Conservation (phyloP, 2,888 invertebrate genomes). For the Pyrocoelia pectoralis region DNA sequence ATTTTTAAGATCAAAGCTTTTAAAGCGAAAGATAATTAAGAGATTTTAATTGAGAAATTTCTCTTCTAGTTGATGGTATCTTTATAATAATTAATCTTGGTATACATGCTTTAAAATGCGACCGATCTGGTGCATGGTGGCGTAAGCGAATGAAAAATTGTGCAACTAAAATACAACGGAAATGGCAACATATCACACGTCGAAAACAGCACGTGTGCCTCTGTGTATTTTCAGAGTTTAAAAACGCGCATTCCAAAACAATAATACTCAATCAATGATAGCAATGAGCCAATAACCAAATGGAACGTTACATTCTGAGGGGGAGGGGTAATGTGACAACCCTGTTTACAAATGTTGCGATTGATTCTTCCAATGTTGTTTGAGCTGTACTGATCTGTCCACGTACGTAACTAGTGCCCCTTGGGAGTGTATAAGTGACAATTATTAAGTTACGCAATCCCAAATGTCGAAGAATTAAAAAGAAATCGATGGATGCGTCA, state of each 20-base stretch:
- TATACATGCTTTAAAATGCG: not conserved
- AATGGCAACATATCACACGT: constrained; percentile 50
- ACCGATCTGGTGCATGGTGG: not conserved
- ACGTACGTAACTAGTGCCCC: constrained; percentile 52
- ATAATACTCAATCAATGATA: constrained; percentile 63
- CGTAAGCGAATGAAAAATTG: constrained; percentile 14
- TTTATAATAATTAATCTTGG: constrained; percentile 15
- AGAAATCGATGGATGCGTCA: not conserved
- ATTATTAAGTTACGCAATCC: constrained; percentile 38
- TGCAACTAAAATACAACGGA: constrained; percentile 41
- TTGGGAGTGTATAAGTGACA: constrained; percentile 49
- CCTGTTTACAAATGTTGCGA: constrained; percentile 63
- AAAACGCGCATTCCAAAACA: constrained; percentile 63
- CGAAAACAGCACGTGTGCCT: constrained; percentile 46
- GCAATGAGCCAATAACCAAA: constrained; percentile 63
- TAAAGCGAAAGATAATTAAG: constrained; percentile 31
- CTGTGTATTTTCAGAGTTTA: constrained; percentile 61
- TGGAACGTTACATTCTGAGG: constrained; percentile 58
- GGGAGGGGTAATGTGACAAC: constrained; percentile 60
- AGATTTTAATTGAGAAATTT: constrained; percentile 28
- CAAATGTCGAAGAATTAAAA: constrained; percentile 8
- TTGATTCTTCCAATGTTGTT: constrained; percentile 62
- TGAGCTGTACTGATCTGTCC: constrained; percentile 59
- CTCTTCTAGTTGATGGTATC: not conserved
- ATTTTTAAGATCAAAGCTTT: constrained; percentile 32